These are phyloP conservation scores for Melanogrammus aeglefinus DNA, from an alignment of 2,797 vertebrate species.

Conservation along the genomic window DNA sequence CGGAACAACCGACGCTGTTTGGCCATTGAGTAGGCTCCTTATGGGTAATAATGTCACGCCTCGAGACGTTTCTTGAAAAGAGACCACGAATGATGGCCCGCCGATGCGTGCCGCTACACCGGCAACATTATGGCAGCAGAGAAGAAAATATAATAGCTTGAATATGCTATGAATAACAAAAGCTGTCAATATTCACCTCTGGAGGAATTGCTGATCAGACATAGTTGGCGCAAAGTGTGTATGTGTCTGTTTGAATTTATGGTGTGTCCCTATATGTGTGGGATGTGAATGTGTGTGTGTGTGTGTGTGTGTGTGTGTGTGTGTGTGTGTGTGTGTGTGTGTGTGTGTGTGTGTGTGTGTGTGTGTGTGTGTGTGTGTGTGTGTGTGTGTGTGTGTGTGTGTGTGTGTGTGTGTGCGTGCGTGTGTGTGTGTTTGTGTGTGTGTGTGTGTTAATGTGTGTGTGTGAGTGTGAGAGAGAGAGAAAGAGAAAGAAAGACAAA, in stretches of 20 bases:
- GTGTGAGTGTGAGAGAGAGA: no score
- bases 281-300: background rate
- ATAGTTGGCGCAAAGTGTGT: slow-evolving; percentile 64
- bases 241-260: slow-evolving; percentile 51
- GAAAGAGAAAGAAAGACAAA: no score
- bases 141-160: slow-evolving; percentile 69
- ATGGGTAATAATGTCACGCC: slow-evolving; percentile 76
- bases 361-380: background rate
- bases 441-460: no score
- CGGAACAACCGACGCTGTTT: slow-evolving; percentile 67
- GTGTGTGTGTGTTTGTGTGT: no score
- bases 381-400: no score
- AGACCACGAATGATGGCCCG: slow-evolving; percentile 62
- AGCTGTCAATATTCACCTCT: slow-evolving; percentile 73
- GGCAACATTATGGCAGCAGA: slow-evolving; percentile 69
- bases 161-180: slow-evolving; percentile 75
- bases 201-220: slow-evolving; percentile 70
- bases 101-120: slow-evolving; percentile 72
- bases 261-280: slow-evolving; percentile 4
- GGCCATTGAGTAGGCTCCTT: slow-evolving; percentile 73
- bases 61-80: slow-evolving; percentile 69
- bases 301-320: background rate
- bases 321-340: no score
- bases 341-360: background rate
- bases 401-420: no score